These are phyloP conservation scores for Tragelaphus buxtoni DNA, from an alignment of 2,113 vertebrate genomes.

Conservation along the genomic window DNA sequence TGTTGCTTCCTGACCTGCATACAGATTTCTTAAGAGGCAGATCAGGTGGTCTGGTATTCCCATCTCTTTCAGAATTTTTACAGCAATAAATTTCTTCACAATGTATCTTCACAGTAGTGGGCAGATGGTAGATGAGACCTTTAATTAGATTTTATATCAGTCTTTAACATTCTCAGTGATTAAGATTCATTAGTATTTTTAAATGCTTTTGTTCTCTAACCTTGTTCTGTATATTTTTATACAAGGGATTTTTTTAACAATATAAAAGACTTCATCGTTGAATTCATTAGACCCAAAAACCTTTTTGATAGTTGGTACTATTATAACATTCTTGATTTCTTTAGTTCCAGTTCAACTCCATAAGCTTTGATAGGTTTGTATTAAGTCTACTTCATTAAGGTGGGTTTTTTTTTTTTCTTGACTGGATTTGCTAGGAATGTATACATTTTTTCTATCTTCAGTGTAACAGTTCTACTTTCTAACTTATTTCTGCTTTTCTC, in stretches of 20 bases:
- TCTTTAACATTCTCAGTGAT: background rate
- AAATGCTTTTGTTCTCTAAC: slow-evolving; percentile 12
- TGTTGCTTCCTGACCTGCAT: no score
- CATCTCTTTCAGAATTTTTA: background rate
- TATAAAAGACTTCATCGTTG: background rate
- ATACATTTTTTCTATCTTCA: background rate
- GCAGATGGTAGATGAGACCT: background rate
- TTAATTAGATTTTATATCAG: background rate
- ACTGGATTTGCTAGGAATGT: background rate
- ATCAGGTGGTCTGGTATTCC: no score
- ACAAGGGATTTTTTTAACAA: background rate
- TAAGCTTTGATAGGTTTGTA: background rate
- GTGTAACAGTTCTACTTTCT: background rate
- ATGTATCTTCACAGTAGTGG: background rate
- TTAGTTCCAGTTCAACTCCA: background rate
- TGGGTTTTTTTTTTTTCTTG: background rate
- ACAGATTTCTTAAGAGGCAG: no score
- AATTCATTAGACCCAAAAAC: background rate
- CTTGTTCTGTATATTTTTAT: background rate
- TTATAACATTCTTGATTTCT: background rate
- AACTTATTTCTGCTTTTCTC: background rate
- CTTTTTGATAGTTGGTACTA: background rate
- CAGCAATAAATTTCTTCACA: background rate
- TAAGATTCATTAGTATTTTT: background rate
- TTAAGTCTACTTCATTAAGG: no score